Percentiles rank a stretch among this genome's conserved stretches.
These are phyloP conservation scores for Mythimna impura DNA, from an alignment of 2,888 invertebrate genomes.

Conservation along the genomic window DNA sequence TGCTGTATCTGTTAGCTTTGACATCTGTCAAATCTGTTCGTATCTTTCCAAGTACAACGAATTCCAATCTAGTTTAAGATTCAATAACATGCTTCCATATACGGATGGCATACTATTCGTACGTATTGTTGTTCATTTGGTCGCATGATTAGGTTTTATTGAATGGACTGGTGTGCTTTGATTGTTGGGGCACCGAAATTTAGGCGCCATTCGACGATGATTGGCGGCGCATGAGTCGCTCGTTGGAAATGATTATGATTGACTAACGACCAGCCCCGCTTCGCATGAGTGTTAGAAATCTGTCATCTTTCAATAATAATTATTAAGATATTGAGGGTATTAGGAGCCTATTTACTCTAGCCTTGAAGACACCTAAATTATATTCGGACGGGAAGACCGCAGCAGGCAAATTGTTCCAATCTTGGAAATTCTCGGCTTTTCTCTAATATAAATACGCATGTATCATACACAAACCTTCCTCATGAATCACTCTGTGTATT, in stretches of 20 bases:
- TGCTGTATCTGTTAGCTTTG: constrained; percentile 1
- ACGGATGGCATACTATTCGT: constrained; percentile 43
- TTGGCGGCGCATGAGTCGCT: constrained; percentile 21
- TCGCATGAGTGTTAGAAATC: too few relatives aligned
- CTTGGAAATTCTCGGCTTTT: too few relatives aligned
- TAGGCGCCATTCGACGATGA: constrained; percentile 55
- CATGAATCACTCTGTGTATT: too few relatives aligned
- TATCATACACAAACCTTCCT: too few relatives aligned
- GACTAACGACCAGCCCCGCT: background rate
- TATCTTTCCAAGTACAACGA: constrained; percentile 9
- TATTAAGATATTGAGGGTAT: too few relatives aligned
- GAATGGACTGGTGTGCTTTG: constrained; percentile 45
- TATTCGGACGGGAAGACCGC: too few relatives aligned
- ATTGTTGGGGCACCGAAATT: constrained; percentile 34
- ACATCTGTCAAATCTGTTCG: background rate
- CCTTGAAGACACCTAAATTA: too few relatives aligned
- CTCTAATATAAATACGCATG: too few relatives aligned
- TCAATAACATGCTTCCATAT: constrained; percentile 40
- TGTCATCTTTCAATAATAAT: too few relatives aligned
- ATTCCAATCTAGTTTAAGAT: constrained; percentile 10
- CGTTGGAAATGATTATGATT: constrained; percentile 14
- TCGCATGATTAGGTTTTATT: constrained; percentile 59
- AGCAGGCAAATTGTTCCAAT: too few relatives aligned
- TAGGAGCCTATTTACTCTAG: too few relatives aligned
- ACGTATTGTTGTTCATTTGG: constrained; percentile 55